Base-by-base conservation (phyloP, 2,888 invertebrate genomes). In the Orgyia antiqua region DNA sequence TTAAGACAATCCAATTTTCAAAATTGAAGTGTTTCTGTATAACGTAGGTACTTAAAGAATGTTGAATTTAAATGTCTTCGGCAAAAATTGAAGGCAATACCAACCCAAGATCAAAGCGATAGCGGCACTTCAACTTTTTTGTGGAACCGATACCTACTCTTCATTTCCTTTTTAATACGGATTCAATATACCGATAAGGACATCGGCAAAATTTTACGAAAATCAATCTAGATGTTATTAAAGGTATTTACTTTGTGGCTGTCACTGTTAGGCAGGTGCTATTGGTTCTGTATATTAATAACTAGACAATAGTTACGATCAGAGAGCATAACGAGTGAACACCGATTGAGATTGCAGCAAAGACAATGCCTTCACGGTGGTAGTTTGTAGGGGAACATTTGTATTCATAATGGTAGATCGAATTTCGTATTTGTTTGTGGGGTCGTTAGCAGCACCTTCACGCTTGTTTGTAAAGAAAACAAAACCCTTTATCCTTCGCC, bases 401-500 rank as follows among this genome's bases (percentile, higher is more conserved):
- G 82, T 84, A 82, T 80, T 78, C 76, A 82, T 79, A 80, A 83
- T 84, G 73, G 78, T 66, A 74, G 80, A 86, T 84, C 82, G 78
- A 84, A 83, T 86, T 84, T 84, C 82, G 80, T 86, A 80, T 86
- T 86, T 86, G 82, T 83, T 80, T 77, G 69, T 68, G 67, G 80
- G 79, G 79, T 84, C 79, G 80, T 83, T 86, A 84, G 68, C 82
- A 70, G 74, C 82, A 80, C 83, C 83, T 84, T 75, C 74, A 64
- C 69, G 71, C 64, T 77, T 83, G 78, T 82, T 80, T 82, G 74
- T 79, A 82, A 83, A 82, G 82, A 83, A 84, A 84, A 83, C 78
- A 83, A 75, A 80, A 76, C 78, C 82, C 77, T 78, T 76, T 67
- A 60, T 66, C 58, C 58, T 51, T 34, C 45, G 45, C 38, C 40